These are phyloP conservation scores for Mercenaria mercenaria DNA, from an alignment of 1,140 invertebrate genomes.

Conservation along the genomic window DNA sequence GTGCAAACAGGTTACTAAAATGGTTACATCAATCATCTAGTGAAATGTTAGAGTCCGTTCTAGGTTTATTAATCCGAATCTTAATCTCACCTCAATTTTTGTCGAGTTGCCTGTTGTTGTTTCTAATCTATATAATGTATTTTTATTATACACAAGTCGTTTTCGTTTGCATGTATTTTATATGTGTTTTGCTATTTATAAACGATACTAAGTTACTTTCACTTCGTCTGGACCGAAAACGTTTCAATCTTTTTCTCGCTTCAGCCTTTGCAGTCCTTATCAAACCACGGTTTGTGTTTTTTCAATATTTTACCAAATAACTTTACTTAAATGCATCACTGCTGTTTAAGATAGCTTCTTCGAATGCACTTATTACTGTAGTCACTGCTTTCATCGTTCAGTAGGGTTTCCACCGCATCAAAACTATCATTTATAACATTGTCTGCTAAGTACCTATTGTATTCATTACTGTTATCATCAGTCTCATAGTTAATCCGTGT, in stretches of 20 bases:
- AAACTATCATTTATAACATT: background rate
- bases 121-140: background rate
- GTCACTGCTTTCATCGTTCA: background rate
- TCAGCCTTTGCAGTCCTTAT: background rate
- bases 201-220: background rate
- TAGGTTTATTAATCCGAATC: background rate
- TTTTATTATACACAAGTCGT: background rate
- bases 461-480: background rate
- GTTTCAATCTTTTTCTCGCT: background rate
- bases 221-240: background rate
- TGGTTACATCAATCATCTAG: background rate
- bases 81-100: background rate
- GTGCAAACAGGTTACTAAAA: background rate
- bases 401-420: background rate
- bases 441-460: background rate
- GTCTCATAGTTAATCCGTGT: background rate
- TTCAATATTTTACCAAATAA: background rate
- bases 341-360: background rate
- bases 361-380: background rate
- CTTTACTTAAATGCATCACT: background rate
- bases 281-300: background rate
- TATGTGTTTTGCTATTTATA: background rate
- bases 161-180: constrained; percentile 3
- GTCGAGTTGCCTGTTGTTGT: background rate
- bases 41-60: background rate